Conservation (phyloP, 2,888 invertebrate genomes). For the Loripinus fragilis region DNA sequence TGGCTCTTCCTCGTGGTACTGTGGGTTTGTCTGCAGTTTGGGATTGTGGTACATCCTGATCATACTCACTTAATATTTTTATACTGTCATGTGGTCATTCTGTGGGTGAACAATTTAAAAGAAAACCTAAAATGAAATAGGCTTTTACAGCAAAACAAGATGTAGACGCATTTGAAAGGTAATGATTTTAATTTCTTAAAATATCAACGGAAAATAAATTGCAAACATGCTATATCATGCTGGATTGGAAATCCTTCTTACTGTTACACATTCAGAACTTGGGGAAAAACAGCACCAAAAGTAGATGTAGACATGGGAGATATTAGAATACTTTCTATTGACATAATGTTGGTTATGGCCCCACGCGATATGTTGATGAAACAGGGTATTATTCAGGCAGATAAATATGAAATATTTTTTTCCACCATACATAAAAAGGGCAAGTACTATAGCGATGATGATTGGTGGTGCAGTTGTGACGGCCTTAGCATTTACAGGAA, state of each 20-base stretch:
- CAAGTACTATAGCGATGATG: no score
- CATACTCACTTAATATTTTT: no score
- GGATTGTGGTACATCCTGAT: no score
- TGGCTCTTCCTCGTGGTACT: no score
- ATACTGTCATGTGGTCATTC: no score
- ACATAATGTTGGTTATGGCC: constrained; percentile 14
- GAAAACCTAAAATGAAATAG: neutral
- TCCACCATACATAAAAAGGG: constrained; percentile 24
- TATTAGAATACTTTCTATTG: constrained; percentile 27
- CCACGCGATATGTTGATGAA: constrained; percentile 20
- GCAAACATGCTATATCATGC: no score
- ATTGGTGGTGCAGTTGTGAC: constrained; percentile 14
- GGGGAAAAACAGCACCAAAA: constrained; percentile 33
- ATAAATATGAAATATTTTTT: neutral
- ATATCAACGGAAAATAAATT: constrained; percentile 15
- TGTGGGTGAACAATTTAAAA: no score
- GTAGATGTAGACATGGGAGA: constrained; percentile 38
- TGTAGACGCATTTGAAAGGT: constrained; percentile 31
- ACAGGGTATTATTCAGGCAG: constrained; percentile 5
- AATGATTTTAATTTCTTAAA: neutral
- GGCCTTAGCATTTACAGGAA: constrained; percentile 19
- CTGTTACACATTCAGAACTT: constrained; percentile 36
- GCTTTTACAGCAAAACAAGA: constrained; percentile 17
- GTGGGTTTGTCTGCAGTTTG: no score
- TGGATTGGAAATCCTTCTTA: constrained; percentile 36